Conservation (phyloP, 2,888 invertebrate species). For the Mimumesa dahlbomi region DNA sequence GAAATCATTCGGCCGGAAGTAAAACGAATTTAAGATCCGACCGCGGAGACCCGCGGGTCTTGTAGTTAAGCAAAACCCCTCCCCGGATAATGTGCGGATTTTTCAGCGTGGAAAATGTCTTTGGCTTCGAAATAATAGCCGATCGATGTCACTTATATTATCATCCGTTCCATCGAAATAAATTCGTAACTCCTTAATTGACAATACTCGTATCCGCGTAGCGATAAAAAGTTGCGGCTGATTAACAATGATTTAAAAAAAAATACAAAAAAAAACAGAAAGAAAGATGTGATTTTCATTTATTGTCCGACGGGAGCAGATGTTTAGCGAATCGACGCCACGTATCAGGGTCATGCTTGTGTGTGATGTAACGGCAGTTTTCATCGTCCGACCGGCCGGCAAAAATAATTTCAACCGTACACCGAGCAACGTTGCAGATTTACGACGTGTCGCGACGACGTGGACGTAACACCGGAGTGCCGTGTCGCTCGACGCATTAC, state of each 20-base stretch:
- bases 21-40: constrained; percentile 78
- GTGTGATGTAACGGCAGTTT: constrained; percentile 38
- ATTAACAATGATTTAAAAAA: neutral
- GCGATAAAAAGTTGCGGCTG: no score
- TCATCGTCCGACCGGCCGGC: constrained; percentile 18
- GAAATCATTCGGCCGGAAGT: constrained; percentile 75
- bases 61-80: constrained; percentile 22
- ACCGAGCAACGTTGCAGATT: constrained; percentile 56
- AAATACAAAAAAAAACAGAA: neutral
- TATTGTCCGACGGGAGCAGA: no score
- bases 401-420: constrained; percentile 54
- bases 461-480: constrained; percentile 17
- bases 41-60: constrained; percentile 32
- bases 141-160: no score
- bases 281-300: neutral
- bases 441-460: constrained; percentile 42
- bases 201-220: no score
- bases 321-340: constrained; percentile 14
- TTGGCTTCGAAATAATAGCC: neutral
- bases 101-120: constrained; percentile 7
- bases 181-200: no score
- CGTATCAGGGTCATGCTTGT: constrained; percentile 24
- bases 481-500: constrained; percentile 36
- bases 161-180: no score
- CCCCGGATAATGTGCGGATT: constrained; percentile 23